Evolutionary conservation across 2,797 vertebrate species (phyloP).

Genomic region (Argentina silus): DNA sequence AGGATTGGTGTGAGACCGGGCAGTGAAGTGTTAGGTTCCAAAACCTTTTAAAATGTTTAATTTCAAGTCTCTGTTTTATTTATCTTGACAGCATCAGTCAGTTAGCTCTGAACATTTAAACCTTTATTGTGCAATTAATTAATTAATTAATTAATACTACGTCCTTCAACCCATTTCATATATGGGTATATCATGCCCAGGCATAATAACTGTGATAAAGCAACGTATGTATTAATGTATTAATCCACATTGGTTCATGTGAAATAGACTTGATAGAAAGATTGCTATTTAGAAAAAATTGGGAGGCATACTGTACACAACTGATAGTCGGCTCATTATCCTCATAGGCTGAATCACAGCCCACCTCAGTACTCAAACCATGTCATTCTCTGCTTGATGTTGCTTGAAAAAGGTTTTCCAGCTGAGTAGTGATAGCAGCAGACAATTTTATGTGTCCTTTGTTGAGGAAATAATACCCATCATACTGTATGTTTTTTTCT

Average conservation of each 20-base stretch:
- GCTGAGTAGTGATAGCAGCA: conserved; percentile 44
- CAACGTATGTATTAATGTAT: neutral
- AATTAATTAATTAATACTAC: conserved; percentile 34
- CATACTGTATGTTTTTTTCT: conserved; percentile 32
- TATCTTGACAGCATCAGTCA: conserved; percentile 16
- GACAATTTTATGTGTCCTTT: conserved; percentile 31
- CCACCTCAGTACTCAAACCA: conserved; percentile 63
- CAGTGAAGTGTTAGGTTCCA: neutral
- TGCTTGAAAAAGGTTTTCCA: conserved; percentile 45
- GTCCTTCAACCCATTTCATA: conserved; percentile 14
- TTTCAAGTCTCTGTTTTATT: conserved; percentile 35
- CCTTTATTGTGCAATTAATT: conserved; percentile 23
- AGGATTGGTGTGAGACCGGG: neutral
- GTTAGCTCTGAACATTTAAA: conserved; percentile 20
- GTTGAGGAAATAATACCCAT: conserved; percentile 45
- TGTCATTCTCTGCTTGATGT: conserved; percentile 44
- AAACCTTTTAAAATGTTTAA: conserved; percentile 5
- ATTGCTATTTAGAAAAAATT: conserved; percentile 36
- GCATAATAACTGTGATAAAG: too few relatives aligned
- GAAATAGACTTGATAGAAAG: conserved; percentile 28
- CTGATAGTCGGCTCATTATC: conserved; percentile 48
- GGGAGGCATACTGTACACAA: conserved; percentile 33
- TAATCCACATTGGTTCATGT: conserved; percentile 5
- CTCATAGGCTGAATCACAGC: conserved; percentile 51
- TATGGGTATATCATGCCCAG: neutral